Conservation (phyloP, 2,888 invertebrate species). For the Sinelater perroti region DNA sequence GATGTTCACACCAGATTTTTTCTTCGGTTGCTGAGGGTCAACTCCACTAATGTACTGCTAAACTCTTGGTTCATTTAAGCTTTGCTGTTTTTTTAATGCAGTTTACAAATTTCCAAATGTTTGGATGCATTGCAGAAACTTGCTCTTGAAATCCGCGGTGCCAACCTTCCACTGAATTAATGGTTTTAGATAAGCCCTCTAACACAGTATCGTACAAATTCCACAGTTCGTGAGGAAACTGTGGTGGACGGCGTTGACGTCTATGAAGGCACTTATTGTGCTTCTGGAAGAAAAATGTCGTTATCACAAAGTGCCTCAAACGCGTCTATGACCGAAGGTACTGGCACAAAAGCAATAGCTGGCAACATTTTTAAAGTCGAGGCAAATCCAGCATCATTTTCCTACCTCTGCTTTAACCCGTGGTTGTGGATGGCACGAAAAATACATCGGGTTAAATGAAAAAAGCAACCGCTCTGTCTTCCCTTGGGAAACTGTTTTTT, state of each 20-base stretch:
- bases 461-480: constrained; percentile 32
- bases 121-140: constrained; percentile 21
- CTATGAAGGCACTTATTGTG: too few relatives aligned
- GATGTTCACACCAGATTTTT: too few relatives aligned
- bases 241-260: neutral
- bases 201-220: constrained; percentile 5
- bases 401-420: constrained; percentile 26
- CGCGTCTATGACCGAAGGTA: neutral
- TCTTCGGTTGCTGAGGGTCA: too few relatives aligned
- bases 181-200: constrained; percentile 20
- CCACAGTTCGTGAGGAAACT: constrained; percentile 2
- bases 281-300: neutral
- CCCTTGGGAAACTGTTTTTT: constrained; percentile 18
- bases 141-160: constrained; percentile 24
- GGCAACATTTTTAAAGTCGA: constrained; percentile 3
- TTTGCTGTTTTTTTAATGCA: constrained; percentile 21
- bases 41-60: too few relatives aligned
- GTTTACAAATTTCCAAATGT: constrained; percentile 28
- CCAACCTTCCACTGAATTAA: constrained; percentile 33
- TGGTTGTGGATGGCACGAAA: constrained; percentile 31
- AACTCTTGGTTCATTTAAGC: too few relatives aligned
- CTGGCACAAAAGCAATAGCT: constrained; percentile 1
- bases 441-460: constrained; percentile 37
- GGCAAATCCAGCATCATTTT: constrained; percentile 30
- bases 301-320: constrained; percentile 3